Base-by-base conservation (phyloP, 2,888 invertebrate genomes). In the Chloromyia formosa region DNA sequence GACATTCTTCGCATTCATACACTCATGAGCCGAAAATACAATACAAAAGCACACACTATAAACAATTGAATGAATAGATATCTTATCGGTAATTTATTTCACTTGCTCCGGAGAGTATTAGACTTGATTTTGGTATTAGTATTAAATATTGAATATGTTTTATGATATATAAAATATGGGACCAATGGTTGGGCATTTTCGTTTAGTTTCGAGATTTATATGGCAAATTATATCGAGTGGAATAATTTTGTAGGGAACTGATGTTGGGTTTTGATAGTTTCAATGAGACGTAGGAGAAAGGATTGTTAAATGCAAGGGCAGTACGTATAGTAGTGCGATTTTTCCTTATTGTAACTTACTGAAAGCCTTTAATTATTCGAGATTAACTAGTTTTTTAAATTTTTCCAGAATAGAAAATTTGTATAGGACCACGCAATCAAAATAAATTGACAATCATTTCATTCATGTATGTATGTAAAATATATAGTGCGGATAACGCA, bases 21-120 rank as follows among this genome's bases (percentile, higher is more conserved):
- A 49, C 20, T 16, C 22, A 45, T 49, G 22, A 66, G 49, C 27
- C 27, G 27, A 35, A 35, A 35, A 35, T 35, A 35, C 27, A 35
- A 35, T 35, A 35, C 7, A 35, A 35, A 35, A 35, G 27, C 27
- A 35, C 27, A 35, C 42, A 42, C 66, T 18, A 66, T 66, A 66
- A 66, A 66, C 49, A 66, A 66, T 66, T 20, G 66, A 66, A 66
- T 66, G 66, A 66, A 66, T 66, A 66, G 66, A 66, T 66, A 45
- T 66, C 66, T 66, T 66, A 66, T 66, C 66, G 66, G 42, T 66
- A 66, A 66, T 66, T 45, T 66, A 49, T 66, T 49, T 66, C 23
- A 45, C 66, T 66, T 35, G 27, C 27, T 12, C 66, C 20, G 2
- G 22, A 18, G 66, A 66, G 49, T 49, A 66, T 45, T 45, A 66